phyloP scores from a whole-genome alignment of 92 coral and sea anemone genomes.

The Palythoa heliodiscus region DNA sequence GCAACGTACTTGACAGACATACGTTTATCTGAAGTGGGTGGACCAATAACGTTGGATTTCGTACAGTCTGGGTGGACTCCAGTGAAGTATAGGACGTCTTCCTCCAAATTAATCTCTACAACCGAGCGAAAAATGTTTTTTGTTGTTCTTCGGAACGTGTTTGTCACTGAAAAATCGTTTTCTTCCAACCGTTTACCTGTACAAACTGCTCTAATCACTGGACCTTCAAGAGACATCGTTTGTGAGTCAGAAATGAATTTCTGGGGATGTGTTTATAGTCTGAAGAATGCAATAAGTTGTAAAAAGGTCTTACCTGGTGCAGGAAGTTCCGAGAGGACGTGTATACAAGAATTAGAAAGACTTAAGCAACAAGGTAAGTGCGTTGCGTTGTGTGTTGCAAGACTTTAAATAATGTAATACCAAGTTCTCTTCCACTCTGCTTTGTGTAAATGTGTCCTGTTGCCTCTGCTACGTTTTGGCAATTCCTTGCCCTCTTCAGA shows the following conservation, averaged over 20 bases:
- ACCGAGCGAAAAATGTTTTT: conserved; percentile 6
- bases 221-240: conserved; percentile 73
- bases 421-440: no score
- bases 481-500: no score
- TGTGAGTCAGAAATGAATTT: conserved; percentile 73
- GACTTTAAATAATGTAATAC: neutral
- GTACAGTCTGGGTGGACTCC: conserved; percentile 42
- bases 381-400: neutral
- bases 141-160: conserved; percentile 29
- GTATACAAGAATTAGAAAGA: conserved; percentile 54
- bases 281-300: conserved; percentile 68
- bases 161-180: conserved; percentile 23
- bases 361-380: conserved; percentile 16
- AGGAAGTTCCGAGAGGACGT: conserved; percentile 73
- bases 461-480: neutral
- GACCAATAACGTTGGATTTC: conserved; percentile 52
- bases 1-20: conserved; percentile 72
- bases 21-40: conserved; percentile 66
- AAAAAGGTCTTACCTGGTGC: conserved; percentile 85
- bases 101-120: conserved; percentile 6
- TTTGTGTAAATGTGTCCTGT: no score
- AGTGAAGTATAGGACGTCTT: conserved; percentile 2
- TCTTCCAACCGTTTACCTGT: conserved; percentile 32
- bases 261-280: conserved; percentile 80
- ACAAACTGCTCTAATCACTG: conserved; percentile 77